Evolutionary conservation across 2,888 invertebrate species (phyloP).

Genomic region (Pollenia griseotomentosa): DNA sequence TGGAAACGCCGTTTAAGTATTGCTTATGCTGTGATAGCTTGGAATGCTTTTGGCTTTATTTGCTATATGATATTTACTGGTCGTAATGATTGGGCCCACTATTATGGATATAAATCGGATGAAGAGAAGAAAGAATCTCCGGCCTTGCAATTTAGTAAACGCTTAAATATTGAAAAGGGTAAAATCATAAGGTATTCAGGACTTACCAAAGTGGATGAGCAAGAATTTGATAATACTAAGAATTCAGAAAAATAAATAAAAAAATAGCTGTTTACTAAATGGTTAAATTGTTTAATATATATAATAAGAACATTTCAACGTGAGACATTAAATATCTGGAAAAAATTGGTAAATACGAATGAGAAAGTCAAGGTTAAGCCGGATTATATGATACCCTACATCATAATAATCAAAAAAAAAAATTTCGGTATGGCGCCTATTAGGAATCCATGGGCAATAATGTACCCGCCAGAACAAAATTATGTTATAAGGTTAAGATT

Average conservation of each 20-base stretch:
- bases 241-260: constrained; percentile 21
- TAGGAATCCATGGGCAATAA: too few relatives aligned
- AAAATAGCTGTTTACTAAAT: not conserved
- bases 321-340: too few relatives aligned
- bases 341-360: too few relatives aligned
- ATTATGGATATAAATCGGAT: constrained; percentile 87
- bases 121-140: constrained; percentile 86
- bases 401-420: too few relatives aligned
- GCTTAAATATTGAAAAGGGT: constrained; percentile 81
- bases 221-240: constrained; percentile 78
- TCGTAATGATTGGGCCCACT: constrained; percentile 88
- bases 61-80: constrained; percentile 86
- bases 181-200: constrained; percentile 82
- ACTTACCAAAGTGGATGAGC: constrained; percentile 79
- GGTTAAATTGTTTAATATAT: too few relatives aligned
- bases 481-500: too few relatives aligned
- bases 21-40: constrained; percentile 87
- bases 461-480: too few relatives aligned
- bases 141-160: constrained; percentile 81
- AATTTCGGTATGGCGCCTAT: too few relatives aligned
- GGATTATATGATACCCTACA: too few relatives aligned
- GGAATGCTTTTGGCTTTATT: constrained; percentile 89
- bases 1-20: constrained; percentile 88
- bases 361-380: too few relatives aligned
- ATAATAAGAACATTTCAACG: too few relatives aligned